Base-by-base conservation (phyloP, 1,140 invertebrate genomes). In the Orchestia grillus region DNA sequence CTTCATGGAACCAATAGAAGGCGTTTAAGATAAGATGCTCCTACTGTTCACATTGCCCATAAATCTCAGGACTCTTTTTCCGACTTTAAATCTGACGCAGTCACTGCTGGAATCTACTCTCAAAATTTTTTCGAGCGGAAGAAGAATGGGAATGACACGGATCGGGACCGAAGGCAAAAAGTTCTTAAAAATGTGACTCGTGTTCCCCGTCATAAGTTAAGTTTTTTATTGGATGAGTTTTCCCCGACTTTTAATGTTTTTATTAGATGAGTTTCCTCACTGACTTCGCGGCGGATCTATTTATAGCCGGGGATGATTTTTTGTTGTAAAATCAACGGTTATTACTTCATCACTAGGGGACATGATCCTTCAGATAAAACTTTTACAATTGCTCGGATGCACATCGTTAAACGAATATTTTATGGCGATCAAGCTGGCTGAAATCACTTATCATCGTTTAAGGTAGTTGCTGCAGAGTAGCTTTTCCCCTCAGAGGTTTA, bases 21-120 rank as follows among this genome's bases (percentile, higher is more conserved):
- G 92, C 44, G 92, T 47, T 94, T 47, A 44, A 94, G 92, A 94
- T 94, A 94, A 94, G 92, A 94, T 94, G 92, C 44, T 45, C 36
- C 92, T 45, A 94, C 92, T 94, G 92, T 94, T 94, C 92, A 94
- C 92, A 94, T 44, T 40, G 92, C 92, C 92, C 47, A 94, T 94
- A 94, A 94, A 94, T 94, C 88, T 90, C 88, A 44, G 8, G 41
- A 87, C 88, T 90, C 88, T 90, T 90, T 90, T 90, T 90, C 41
- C 88, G 41, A 77, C 43, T 90, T 41, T 90, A 44, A 90, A 42
- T 90, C 88, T 90, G 43, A 44, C 43, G 88, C 88, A 90, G 88
- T 90, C 88, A 19, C 43, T 90, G n/a, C 88, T 42, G 8, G 88
- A 90, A 90, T 41, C 88, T 90, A 90, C n/a, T 44, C 43, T 90